A percentile compares a stretch with the other conserved stretches of the same genome.
These are phyloP conservation scores for Bradypodion pumilum DNA, from an alignment of 2,797 vertebrate species.

Conservation along the genomic window DNA sequence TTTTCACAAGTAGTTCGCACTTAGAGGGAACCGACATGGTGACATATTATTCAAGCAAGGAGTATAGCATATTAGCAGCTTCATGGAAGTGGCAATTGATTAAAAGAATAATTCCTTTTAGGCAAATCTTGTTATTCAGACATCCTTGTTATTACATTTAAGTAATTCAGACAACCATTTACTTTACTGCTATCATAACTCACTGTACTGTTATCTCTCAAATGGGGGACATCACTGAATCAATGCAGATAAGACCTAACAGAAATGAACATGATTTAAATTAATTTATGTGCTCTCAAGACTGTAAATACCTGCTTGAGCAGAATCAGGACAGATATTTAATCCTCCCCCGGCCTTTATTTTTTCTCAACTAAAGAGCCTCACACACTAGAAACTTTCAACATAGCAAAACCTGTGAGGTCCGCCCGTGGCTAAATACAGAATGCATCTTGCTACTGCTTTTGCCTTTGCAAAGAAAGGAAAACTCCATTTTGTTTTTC, in stretches of 20 bases:
- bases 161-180: background rate
- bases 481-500: no score
- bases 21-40: constrained; percentile 53
- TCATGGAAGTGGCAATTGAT: constrained; percentile 40
- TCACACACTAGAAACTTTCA: background rate
- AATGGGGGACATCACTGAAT: background rate
- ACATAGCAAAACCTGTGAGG: background rate
- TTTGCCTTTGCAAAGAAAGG: no score
- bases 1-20: constrained; percentile 50
- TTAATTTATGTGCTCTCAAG: background rate
- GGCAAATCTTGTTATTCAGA: background rate
- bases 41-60: constrained; percentile 60
- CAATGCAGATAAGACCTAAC: background rate
- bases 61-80: constrained; percentile 50
- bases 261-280: background rate
- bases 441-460: no score
- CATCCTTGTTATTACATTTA: background rate
- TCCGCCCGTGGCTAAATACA: no score
- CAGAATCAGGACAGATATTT: background rate
- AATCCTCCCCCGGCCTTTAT: background rate
- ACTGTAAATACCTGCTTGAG: background rate
- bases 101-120: constrained; percentile 25
- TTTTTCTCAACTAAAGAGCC: background rate
- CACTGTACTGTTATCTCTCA: background rate
- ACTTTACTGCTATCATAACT: background rate